Evolutionary conservation across 2,888 invertebrate genomes (phyloP).

Genomic region (Papilio demoleus): DNA sequence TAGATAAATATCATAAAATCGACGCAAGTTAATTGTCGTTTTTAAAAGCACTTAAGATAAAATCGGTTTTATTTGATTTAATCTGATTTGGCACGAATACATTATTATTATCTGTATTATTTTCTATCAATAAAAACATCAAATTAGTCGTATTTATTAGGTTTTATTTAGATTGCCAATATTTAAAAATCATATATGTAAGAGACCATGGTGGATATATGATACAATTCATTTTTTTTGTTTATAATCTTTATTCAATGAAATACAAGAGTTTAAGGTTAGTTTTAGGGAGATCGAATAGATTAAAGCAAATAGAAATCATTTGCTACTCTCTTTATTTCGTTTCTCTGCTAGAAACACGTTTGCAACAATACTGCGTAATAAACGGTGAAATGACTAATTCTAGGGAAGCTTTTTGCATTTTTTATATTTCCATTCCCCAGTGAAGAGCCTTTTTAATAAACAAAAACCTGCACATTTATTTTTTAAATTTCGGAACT

Average conservation of each 20-base stretch:
- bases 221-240: too few species aligned
- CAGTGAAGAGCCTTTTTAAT: conserved; percentile 31
- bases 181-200: too few species aligned
- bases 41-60: conserved; percentile 22
- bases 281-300: not conserved
- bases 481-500: conserved; percentile 18
- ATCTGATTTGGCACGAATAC: not conserved
- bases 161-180: too few species aligned
- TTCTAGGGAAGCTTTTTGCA: conserved; percentile 4
- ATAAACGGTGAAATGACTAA: conserved; percentile 26
- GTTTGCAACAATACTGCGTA: conserved; percentile 5
- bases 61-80: not conserved
- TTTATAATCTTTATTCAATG: too few species aligned
- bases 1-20: conserved; percentile 5
- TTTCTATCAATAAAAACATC: too few species aligned
- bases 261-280: not conserved
- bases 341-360: not conserved
- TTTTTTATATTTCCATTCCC: conserved; percentile 10
- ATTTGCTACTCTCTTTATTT: too few species aligned
- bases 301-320: not conserved
- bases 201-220: too few species aligned
- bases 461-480: conserved; percentile 26
- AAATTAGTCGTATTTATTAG: too few species aligned
- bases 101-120: not conserved
- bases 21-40: conserved; percentile 1